Evolutionary conservation across 2,113 vertebrate genomes (phyloP).

Genomic region (Pluvialis apricaria): DNA sequence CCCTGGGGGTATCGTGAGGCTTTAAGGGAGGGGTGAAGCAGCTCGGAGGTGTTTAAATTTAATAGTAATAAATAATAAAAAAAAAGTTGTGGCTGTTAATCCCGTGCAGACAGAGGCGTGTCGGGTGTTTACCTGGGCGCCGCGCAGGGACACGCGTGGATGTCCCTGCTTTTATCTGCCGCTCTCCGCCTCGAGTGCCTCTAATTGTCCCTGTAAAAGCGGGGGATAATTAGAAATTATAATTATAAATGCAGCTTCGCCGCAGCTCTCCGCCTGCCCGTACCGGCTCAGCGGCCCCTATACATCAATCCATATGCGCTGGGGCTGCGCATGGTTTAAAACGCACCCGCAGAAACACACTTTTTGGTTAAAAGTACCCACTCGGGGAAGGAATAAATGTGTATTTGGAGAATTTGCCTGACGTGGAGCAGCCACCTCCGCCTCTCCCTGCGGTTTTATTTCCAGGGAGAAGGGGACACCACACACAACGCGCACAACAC

Average conservation of each 20-base stretch:
- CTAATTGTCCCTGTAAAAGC: neutral
- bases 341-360: neutral
- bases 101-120: neutral
- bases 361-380: neutral
- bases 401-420: neutral
- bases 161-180: neutral
- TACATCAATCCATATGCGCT: neutral
- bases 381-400: neutral
- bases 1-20: neutral
- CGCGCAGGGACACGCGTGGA: neutral
- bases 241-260: neutral
- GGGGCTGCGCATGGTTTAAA: neutral
- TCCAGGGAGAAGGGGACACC: neutral
- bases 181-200: neutral
- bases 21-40: neutral
- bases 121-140: neutral
- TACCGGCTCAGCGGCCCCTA: neutral
- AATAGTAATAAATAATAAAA: neutral
- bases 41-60: neutral
- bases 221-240: neutral
- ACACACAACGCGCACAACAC: no score
- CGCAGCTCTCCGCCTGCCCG: no score
- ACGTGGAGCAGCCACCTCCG: neutral
- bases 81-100: neutral
- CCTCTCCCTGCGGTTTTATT: neutral